Evolutionary conservation across 2,888 invertebrate species (phyloP), one percentile per base, ranked within the genome.

Genomic region (Xylota segnis): DNA sequence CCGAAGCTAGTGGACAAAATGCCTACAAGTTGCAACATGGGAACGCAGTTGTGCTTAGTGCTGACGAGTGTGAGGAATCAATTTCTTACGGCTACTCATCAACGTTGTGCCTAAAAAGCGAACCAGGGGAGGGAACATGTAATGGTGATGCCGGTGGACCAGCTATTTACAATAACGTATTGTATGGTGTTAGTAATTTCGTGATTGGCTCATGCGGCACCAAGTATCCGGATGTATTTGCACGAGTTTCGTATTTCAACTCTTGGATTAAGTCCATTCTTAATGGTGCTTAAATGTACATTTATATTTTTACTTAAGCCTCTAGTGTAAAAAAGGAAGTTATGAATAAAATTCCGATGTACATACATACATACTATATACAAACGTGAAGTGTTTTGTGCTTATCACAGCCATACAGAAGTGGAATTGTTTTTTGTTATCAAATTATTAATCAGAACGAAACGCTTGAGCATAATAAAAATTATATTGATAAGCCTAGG

Each of bases 131-230:
- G 72, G 89, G 87, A 43, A 52, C 89, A 18, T 87, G 88, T 71
- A 76, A 78, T n/a, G 91, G 91, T 9, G 91, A 91, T 52, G 89
- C 90, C 12, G 91, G 91, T 7, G 91, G 91, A n/a, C 91, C 91
- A 0, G 90, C 90, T 16, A 89, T 91, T 10, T 90, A 89, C 23
- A 34, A 87, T 0, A 83, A 71, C 0, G 54, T 88, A 29, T 87
- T 91, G 18, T 89, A 91, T 6, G 91, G 91, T 7, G 86, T 91
- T 10, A 88, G 86, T 59, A 90, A 88, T 29, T 90, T 91, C 58
- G 89, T 90, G 37, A 89, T 91, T 7, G 91, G 91, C 0, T 76
- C 90, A 43, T 91, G 91, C 9, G 91, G 91, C 0, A 90, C 91
- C 0, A 89, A 89, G 0, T 91, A 90, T 65, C 91, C 91, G 1